Conservation (phyloP, 2,888 invertebrate species). For the Zaprionus obscuricornis region DNA sequence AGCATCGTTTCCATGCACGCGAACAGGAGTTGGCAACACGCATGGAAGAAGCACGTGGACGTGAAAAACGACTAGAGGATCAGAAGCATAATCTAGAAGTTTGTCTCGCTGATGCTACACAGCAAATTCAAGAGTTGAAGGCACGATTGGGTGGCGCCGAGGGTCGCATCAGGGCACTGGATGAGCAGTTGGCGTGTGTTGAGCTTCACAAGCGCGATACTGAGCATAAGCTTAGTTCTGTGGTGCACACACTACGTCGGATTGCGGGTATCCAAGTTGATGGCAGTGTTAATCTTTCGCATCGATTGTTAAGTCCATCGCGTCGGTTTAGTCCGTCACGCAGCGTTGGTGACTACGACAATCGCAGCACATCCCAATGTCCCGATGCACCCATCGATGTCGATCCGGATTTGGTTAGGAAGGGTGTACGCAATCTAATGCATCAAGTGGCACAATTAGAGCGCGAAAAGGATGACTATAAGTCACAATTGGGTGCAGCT, state of each 20-base stretch:
- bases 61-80: slow-evolving; percentile 95
- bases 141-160: slow-evolving; percentile 93
- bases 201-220: slow-evolving; percentile 91
- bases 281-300: slow-evolving; percentile 88
- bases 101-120: slow-evolving; percentile 94
- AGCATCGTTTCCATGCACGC: slow-evolving; percentile 92
- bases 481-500: slow-evolving; percentile 88
- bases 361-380: slow-evolving; percentile 84
- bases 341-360: slow-evolving; percentile 85
- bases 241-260: slow-evolving; percentile 92
- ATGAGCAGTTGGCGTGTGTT: slow-evolving; percentile 90
- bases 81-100: slow-evolving; percentile 96
- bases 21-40: slow-evolving; percentile 92
- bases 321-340: slow-evolving; percentile 91
- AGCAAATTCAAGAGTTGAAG: slow-evolving; percentile 95
- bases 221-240: slow-evolving; percentile 93
- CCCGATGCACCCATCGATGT: slow-evolving; percentile 88
- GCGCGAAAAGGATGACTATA: slow-evolving; percentile 94
- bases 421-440: slow-evolving; percentile 95
- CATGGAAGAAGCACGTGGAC: slow-evolving; percentile 93
- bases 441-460: slow-evolving; percentile 96
- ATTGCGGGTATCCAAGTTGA: slow-evolving; percentile 95
- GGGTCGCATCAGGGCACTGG: slow-evolving; percentile 92
- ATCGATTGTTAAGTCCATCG: slow-evolving; percentile 90
- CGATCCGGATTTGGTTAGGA: slow-evolving; percentile 95